These are phyloP conservation scores for Carposina sasakii DNA, from an alignment of 1,140 invertebrate species.

Conservation along the genomic window DNA sequence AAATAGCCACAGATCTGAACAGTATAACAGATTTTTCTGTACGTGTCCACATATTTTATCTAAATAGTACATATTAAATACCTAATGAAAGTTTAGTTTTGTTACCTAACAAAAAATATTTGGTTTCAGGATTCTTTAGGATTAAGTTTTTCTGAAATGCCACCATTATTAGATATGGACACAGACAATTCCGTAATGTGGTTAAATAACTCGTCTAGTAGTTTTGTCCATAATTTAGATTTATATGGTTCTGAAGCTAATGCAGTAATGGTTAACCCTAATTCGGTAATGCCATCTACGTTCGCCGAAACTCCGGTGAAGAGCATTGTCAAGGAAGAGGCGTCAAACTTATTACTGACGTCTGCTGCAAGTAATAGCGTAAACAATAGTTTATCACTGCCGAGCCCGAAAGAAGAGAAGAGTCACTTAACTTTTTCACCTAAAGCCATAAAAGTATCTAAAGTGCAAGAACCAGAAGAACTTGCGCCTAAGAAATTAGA, in stretches of 20 bases:
- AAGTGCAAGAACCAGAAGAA: conserved; percentile 60
- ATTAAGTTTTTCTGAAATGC: conserved; percentile 77
- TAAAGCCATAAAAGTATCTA: conserved; percentile 74
- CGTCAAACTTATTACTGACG: conserved; percentile 62
- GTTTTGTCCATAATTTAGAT: conserved; percentile 81
- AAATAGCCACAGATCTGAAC: conserved; percentile 83
- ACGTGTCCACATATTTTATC: conserved; percentile 30
- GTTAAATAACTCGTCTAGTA: conserved; percentile 73
- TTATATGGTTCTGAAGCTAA: conserved; percentile 81
- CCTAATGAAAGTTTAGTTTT: too few species aligned
- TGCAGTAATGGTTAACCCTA: conserved; percentile 85
- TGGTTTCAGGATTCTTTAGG: conserved; percentile 65
- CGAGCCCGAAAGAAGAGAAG: conserved; percentile 73
- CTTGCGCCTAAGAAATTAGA: conserved; percentile 38
- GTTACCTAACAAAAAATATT: too few species aligned
- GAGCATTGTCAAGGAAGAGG: conserved; percentile 64
- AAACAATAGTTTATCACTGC: conserved; percentile 54
- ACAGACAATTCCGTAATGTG: conserved; percentile 74
- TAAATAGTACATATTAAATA: too few species aligned
- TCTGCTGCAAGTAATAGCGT: conserved; percentile 52
- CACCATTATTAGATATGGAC: conserved; percentile 77
- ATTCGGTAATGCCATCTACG: conserved; percentile 79
- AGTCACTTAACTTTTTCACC: conserved; percentile 80
- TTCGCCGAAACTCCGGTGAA: conserved; percentile 74
- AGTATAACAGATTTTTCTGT: conserved; percentile 76